These are phyloP conservation scores for Stegodyphus dumicola DNA, from an alignment of 1,140 invertebrate genomes.

Conservation along the genomic window DNA sequence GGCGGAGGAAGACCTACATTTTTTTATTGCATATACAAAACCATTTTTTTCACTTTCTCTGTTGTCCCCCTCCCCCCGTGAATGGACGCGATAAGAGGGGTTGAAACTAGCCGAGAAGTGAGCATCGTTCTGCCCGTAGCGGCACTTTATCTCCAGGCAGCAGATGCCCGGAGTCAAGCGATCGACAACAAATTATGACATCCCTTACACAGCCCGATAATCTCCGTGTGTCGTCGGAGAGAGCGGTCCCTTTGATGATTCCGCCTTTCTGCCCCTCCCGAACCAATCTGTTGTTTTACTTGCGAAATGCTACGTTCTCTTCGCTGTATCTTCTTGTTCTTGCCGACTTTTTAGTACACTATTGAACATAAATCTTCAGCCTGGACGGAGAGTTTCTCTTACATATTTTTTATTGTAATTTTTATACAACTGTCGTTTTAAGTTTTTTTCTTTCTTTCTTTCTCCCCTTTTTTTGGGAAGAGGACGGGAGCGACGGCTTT, in stretches of 20 bases:
- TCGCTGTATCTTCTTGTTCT: too few relatives aligned
- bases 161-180: constrained; percentile 35
- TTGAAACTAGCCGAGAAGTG: not conserved
- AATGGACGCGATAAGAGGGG: constrained; percentile 34
- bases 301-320: not conserved
- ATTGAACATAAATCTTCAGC: too few relatives aligned
- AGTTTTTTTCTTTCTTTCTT: too few relatives aligned
- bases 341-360: too few relatives aligned
- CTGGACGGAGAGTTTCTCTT: too few relatives aligned
- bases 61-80: constrained; percentile 3
- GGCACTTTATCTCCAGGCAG: constrained; percentile 38
- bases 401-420: too few relatives aligned
- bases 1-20: constrained; percentile 21
- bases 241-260: constrained; percentile 35
- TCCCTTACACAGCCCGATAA: constrained; percentile 42
- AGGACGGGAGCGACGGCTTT: too few relatives aligned
- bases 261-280: not conserved
- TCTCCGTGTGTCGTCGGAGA: constrained; percentile 31
- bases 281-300: not conserved
- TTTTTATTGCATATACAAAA: constrained; percentile 23
- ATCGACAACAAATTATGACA: constrained; percentile 59
- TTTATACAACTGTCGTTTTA: too few relatives aligned
- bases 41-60: constrained; percentile 5
- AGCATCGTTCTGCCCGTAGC: constrained; percentile 1
- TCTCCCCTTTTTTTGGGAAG: too few relatives aligned